Percentiles rank a stretch among this genome's conserved stretches.
These are phyloP conservation scores for Gallinago solitaria DNA, from an alignment of 2,797 vertebrate genomes.

Conservation along the genomic window DNA sequence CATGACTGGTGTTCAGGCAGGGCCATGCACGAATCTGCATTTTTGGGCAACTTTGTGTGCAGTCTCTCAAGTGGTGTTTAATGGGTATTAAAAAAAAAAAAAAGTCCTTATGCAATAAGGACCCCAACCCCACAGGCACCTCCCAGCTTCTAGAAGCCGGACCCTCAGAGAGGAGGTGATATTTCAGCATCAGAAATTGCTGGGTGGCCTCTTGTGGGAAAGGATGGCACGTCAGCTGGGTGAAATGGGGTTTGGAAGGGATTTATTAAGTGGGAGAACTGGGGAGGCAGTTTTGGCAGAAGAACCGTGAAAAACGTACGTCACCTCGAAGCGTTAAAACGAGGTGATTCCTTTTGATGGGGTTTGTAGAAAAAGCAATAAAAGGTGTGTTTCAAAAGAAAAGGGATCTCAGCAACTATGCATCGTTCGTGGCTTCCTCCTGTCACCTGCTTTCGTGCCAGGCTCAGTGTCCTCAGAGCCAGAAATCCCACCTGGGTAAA, in stretches of 20 bases:
- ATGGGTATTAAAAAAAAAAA: neutral
- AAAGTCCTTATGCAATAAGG: too few species aligned
- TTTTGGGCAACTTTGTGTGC: neutral
- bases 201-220: neutral
- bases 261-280: neutral
- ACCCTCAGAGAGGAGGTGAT: accelerated
- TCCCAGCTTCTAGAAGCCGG: neutral
- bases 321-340: neutral
- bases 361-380: neutral
- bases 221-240: accelerated
- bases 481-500: neutral
- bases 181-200: accelerated
- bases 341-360: neutral
- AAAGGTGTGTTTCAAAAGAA: neutral
- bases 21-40: neutral
- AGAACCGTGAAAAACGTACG: accelerated
- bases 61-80: neutral
- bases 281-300: neutral
- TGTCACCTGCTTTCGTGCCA: neutral
- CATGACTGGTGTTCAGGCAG: neutral
- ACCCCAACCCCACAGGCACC: accelerated
- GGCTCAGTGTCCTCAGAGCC: neutral
- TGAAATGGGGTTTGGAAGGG: neutral
- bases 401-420: accelerated
- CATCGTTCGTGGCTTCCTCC: neutral